phyloP scores from a whole-genome alignment of 2,113 vertebrate species.

The Eudorcas thomsonii region DNA sequence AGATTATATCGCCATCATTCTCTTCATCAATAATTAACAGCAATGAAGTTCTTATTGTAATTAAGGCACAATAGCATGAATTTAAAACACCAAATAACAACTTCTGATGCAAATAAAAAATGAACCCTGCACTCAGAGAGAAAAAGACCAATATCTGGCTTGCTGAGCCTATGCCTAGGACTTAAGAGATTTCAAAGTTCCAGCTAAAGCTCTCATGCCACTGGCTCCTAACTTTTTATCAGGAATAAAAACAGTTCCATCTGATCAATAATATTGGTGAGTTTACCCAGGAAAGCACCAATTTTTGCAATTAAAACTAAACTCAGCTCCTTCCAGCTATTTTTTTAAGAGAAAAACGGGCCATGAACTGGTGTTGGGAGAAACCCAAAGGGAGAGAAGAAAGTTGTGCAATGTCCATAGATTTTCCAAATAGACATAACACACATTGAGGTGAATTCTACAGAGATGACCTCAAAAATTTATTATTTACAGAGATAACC shows the following conservation, averaged over 20 bases:
- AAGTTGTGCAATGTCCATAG: neutral
- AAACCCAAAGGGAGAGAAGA: neutral
- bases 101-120: neutral
- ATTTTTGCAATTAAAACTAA: neutral
- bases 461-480: neutral
- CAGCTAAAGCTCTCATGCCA: neutral
- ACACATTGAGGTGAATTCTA: neutral
- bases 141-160: neutral
- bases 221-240: neutral
- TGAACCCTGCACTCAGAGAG: neutral
- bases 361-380: neutral
- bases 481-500: neutral
- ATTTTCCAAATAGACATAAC: neutral
- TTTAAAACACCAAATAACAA: neutral
- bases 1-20: neutral
- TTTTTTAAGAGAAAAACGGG: conserved; percentile 1
- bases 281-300: neutral
- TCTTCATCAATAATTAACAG: neutral
- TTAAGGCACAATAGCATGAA: neutral
- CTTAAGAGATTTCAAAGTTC: neutral
- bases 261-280: neutral
- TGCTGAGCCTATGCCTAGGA: neutral
- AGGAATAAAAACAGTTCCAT: neutral
- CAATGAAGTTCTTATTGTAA: neutral
- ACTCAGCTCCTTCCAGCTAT: neutral